Evolutionary conservation across 2,888 invertebrate genomes (phyloP).

Genomic region (Dermolepida albohirtum): DNA sequence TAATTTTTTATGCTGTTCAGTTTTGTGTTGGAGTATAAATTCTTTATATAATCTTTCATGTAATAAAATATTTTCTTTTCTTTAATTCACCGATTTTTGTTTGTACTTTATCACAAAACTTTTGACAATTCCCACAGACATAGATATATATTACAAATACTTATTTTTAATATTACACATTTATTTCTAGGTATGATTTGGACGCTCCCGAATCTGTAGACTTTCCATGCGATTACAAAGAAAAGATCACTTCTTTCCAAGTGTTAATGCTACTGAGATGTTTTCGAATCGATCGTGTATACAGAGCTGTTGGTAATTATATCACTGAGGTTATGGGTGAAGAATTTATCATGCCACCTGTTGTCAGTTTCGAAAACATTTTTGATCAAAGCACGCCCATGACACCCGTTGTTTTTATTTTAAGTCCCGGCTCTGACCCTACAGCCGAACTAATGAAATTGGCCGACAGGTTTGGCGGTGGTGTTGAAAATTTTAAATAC

Average conservation of each 20-base stretch:
- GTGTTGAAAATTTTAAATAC: conserved; percentile 84
- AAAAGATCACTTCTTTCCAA: conserved; percentile 74
- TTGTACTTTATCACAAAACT: too few relatives aligned
- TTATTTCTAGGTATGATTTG: conserved; percentile 71
- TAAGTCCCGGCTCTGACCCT: conserved; percentile 95
- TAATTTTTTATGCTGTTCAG: too few relatives aligned
- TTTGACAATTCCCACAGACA: too few relatives aligned
- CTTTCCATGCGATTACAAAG: conserved; percentile 80
- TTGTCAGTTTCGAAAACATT: conserved; percentile 84
- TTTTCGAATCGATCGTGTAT: conserved; percentile 90
- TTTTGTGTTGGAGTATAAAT: too few relatives aligned
- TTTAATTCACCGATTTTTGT: too few relatives aligned
- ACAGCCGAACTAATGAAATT: conserved; percentile 86
- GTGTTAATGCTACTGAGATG: conserved; percentile 87
- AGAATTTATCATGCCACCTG: conserved; percentile 89
- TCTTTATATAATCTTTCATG: too few relatives aligned
- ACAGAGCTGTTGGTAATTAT: conserved; percentile 86
- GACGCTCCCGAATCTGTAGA: conserved; percentile 81
- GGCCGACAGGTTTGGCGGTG: conserved; percentile 76
- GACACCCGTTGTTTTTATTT: conserved; percentile 91
- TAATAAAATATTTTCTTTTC: too few relatives aligned
- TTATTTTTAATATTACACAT: not conserved
- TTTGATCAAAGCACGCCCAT: conserved; percentile 85
- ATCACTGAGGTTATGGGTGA: conserved; percentile 87
- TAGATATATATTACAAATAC: too few relatives aligned